Evolutionary conservation across 2,888 invertebrate genomes (phyloP), one percentile per base, ranked within the genome.

Genomic region (Mesoligia furuncula): DNA sequence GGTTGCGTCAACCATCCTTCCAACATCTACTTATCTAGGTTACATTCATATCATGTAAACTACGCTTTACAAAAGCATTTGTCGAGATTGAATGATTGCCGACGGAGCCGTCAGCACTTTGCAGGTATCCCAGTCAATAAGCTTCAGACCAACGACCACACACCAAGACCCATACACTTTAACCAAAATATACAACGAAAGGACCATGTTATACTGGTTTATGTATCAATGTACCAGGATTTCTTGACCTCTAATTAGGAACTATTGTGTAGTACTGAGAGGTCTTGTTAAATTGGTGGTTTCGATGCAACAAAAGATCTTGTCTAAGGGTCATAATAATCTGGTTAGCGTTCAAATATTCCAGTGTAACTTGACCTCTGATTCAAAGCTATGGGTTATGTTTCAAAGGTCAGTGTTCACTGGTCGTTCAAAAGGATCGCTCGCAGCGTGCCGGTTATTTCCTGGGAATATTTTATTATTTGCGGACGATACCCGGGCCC

Each of bases 401-500:
- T 39, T 36, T 24, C 0, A 54, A 24, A 59, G 80, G 9, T 79
- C 83, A 45, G 15, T 20, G 27, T 61, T 57, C 6, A 13, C 8
- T 80, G 78, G 87, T 48, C 62, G 54, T 59, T 69, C 24, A 31
- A 72, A 81, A 31, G 70, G 84, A 86, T 84, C 80, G 57, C 61
- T 86, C 73, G 72, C 69, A 73, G 67, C 75, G 83, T 75, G 74
- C 48, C 31, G 75, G 77, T 78, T 83, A 85, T 87, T 85, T 88
- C 85, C 78, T 81, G 66, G 74, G 75, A 80, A 85, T 81, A 85
- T 83, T 88, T 87, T 87, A 85, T 88, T 87, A 88, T 85, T 78
- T 81, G 87, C 65, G 84, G 79, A 82, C 69, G 80, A 80, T 67
- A 72, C 62, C 65, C 65, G 36, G 48, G 68, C 42, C 72, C 61